Percentiles rank a stretch among this genome's conserved stretches.
Evolutionary conservation across 1,140 invertebrate genomes (phyloP).

Genomic region (Aphidius gifuensis): DNA sequence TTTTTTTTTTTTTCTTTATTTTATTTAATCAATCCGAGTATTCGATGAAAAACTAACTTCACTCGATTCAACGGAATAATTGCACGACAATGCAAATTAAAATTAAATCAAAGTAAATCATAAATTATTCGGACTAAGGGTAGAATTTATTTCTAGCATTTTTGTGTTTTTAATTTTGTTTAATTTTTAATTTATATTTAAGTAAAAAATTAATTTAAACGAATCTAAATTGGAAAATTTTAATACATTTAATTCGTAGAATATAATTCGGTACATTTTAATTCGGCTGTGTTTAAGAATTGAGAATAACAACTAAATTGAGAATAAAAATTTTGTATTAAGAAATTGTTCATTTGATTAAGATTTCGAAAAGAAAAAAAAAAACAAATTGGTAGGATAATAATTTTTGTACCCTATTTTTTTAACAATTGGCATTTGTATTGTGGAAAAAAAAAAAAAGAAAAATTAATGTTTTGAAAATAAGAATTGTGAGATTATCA

Average conservation of each 20-base stretch:
- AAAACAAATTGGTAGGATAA: slow-evolving; percentile 31
- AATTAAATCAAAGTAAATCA: background rate
- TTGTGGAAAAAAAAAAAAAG: background rate
- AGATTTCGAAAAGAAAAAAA: slow-evolving; percentile 43
- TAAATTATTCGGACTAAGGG: slow-evolving; percentile 10
- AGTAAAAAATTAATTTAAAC: slow-evolving; percentile 26
- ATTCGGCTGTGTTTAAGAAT: slow-evolving; percentile 53
- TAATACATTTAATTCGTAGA: slow-evolving; percentile 29
- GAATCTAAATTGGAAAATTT: slow-evolving; percentile 31
- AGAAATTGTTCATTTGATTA: slow-evolving; percentile 41
- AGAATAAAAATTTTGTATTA: slow-evolving; percentile 25
- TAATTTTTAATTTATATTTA: slow-evolving; percentile 12
- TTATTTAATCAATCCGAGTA: background rate
- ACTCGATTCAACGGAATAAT: background rate
- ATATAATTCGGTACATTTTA: slow-evolving; percentile 46
- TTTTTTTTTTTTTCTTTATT: background rate
- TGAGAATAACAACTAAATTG: slow-evolving; percentile 8
- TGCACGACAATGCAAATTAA: slow-evolving; percentile 9
- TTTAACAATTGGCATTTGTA: slow-evolving; percentile 42
- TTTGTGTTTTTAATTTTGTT: slow-evolving; percentile 11
- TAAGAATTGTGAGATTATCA: slow-evolving; percentile 24
- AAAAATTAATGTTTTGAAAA: slow-evolving; percentile 20
- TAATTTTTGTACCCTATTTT: slow-evolving; percentile 58
- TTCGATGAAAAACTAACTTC: background rate
- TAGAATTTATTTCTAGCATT: slow-evolving; percentile 11